Evolutionary conservation across 2,113 vertebrate species (phyloP).

Genomic region (Muscicapa adusta): DNA sequence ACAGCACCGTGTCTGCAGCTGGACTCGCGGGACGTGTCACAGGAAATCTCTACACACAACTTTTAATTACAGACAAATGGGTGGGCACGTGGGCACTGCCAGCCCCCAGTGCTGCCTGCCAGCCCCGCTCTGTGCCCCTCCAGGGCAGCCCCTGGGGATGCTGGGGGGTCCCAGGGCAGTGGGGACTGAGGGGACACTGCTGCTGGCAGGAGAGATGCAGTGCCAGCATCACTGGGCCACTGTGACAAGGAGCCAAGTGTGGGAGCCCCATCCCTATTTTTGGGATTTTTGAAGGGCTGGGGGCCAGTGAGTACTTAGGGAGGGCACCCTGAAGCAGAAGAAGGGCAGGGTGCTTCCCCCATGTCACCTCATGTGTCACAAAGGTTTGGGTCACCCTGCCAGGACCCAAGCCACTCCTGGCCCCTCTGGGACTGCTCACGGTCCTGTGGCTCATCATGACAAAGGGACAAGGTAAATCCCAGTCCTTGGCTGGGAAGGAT

Average conservation of each 20-base stretch:
- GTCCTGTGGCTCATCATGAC: accelerated
- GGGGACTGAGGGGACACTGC: too few species aligned
- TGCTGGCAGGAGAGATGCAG: accelerated
- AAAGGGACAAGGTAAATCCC: background rate
- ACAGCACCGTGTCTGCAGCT: slow-evolving; percentile 48
- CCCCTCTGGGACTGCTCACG: too few species aligned
- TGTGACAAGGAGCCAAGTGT: accelerated
- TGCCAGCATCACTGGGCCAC: accelerated
- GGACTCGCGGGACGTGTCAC: slow-evolving; percentile 70
- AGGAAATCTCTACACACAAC: slow-evolving; percentile 70
- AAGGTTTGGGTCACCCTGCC: background rate
- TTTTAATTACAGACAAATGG: slow-evolving; percentile 73
- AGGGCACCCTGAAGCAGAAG: background rate
- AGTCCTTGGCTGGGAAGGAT: background rate
- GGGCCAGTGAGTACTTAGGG: background rate
- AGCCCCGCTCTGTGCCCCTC: background rate
- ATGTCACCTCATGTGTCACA: background rate
- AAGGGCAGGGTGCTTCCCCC: background rate
- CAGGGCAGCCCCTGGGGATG: accelerated
- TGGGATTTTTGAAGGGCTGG: background rate
- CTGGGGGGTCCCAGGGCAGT: accelerated
- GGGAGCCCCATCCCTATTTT: background rate
- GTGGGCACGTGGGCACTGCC: slow-evolving; percentile 4
- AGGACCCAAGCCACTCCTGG: background rate
- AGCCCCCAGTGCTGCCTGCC: background rate